phyloP scores from a whole-genome alignment of 92 coral and sea anemone species.

The Porites rus region DNA sequence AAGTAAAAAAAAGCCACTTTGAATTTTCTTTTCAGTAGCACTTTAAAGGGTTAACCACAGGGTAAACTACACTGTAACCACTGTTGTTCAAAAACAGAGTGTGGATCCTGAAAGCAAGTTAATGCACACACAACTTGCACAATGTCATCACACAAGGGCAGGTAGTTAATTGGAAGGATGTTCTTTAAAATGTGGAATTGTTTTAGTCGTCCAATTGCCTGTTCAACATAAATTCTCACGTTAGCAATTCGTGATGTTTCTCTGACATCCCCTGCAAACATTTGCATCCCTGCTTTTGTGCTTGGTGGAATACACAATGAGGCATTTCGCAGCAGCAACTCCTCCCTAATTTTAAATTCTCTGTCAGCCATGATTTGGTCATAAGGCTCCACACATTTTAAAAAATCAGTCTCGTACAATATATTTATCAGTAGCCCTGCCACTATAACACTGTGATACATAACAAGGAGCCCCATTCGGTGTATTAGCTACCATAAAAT shows the following conservation, averaged over 20 bases:
- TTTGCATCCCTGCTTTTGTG: slow-evolving; percentile 52
- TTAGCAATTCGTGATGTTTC: slow-evolving; percentile 62
- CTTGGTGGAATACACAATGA: slow-evolving; percentile 66
- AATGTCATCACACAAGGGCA: slow-evolving; percentile 58
- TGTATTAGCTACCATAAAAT: slow-evolving; percentile 44
- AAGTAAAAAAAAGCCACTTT: slow-evolving; percentile 12
- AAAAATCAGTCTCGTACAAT: slow-evolving; percentile 54
- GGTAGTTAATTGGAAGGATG: slow-evolving; percentile 41
- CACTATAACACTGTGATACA: slow-evolving; percentile 64
- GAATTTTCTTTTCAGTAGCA: not conserved
- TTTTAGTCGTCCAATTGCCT: slow-evolving; percentile 62
- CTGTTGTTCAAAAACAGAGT: slow-evolving; percentile 18
- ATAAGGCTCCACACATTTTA: slow-evolving; percentile 48
- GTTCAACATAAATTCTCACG: slow-evolving; percentile 65
- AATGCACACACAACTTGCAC: slow-evolving; percentile 47
- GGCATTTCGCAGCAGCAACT: slow-evolving; percentile 44
- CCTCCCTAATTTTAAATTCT: slow-evolving; percentile 58
- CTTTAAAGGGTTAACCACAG: not conserved
- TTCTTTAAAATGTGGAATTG: slow-evolving; percentile 23
- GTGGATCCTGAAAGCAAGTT: slow-evolving; percentile 34
- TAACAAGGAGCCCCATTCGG: slow-evolving; percentile 53
- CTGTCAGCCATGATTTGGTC: slow-evolving; percentile 68
- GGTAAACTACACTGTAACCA: no score
- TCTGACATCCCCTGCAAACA: slow-evolving; percentile 36
- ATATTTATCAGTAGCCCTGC: slow-evolving; percentile 59